Percentiles rank a stretch among this genome's conserved stretches.
These are phyloP conservation scores for Nymphalis urticae DNA, from an alignment of 2,888 invertebrate species.

Conservation along the genomic window DNA sequence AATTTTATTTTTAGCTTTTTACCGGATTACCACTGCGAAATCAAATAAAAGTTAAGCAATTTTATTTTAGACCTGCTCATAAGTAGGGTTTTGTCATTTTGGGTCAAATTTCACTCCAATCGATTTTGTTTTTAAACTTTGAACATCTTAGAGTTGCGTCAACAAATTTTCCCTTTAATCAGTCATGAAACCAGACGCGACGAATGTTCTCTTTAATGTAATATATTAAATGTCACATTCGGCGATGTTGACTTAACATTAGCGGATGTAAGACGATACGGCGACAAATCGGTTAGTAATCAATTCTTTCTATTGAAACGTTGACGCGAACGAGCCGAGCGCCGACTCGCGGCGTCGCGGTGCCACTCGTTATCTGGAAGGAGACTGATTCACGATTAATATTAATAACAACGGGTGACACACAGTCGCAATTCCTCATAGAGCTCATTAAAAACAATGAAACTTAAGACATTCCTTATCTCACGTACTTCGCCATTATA, in stretches of 20 bases:
- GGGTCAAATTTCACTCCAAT: too few relatives aligned
- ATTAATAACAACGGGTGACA: constrained; percentile 16
- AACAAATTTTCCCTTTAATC: background rate
- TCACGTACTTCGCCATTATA: background rate
- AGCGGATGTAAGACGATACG: constrained; percentile 17
- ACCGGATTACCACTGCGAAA: too few relatives aligned
- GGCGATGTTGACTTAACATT: constrained; percentile 7
- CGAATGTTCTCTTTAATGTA: constrained; percentile 20
- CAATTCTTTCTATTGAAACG: constrained; percentile 9
- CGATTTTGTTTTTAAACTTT: too few relatives aligned
- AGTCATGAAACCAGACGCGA: constrained; percentile 9
- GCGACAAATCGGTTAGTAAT: background rate
- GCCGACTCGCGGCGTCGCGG: background rate
- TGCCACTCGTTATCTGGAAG: constrained; percentile 7
- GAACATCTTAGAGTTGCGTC: background rate
- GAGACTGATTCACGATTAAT: constrained; percentile 22
- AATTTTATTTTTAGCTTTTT: too few relatives aligned
- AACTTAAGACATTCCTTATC: constrained; percentile 5
- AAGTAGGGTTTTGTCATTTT: too few relatives aligned
- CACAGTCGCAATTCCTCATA: constrained; percentile 7
- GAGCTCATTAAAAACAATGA: constrained; percentile 12
- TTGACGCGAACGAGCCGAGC: background rate
- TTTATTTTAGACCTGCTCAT: too few relatives aligned
- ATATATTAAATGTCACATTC: constrained; percentile 12
- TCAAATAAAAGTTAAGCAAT: too few relatives aligned